Base-by-base conservation (phyloP, 2,113 vertebrate genomes). In the Pycnonotus jocosus region DNA sequence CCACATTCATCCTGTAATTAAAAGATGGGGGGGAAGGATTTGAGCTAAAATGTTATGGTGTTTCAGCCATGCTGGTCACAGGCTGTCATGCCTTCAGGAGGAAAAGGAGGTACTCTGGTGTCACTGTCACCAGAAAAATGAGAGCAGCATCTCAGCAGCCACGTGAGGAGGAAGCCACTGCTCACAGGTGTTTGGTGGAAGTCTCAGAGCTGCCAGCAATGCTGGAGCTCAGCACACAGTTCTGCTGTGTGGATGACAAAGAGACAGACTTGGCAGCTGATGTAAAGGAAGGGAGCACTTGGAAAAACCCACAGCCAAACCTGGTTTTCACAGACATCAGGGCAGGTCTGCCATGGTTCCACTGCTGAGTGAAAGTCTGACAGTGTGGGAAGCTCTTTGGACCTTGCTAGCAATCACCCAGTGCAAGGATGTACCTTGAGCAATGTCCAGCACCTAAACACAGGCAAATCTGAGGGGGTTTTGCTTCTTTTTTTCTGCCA, bases 121-220 rank as follows among this genome's bases (percentile, higher is more conserved):
- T 38, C 16, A 24, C 23, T 57, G 5, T 56, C n/a, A 61, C 7
- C 64, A 89, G 72, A 48, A 73, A 92, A 93, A 61, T 17, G 28
- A 57, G 37, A 53, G 37, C 33, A 38, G 28, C 30, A 33, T 57
- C 45, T 86, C 69, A 61, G 78, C 38, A 77, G 28, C 38, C 50
- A 30, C 0, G 0, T 10, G 33, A 73, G 57, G 45, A 73, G 48
- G 82, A 68, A 77, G 79, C 30, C 37, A 21, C 54, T 23, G 24
- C 58, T 69, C 42, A 38, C 71, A 54, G 86, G 69, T 80, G 58
- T 57, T 56, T 17, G 44, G 65, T 48, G 87, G 61, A 85, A 72
- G 66, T 37, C 3, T 0, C 35, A 58, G 69, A 84, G 72, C 47
- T 84, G 51, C 31, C 0, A 1, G 72, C 77, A 78, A 10, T 22